phyloP scores from a whole-genome alignment of 2,888 invertebrate species.

The Syritta pipiens region DNA sequence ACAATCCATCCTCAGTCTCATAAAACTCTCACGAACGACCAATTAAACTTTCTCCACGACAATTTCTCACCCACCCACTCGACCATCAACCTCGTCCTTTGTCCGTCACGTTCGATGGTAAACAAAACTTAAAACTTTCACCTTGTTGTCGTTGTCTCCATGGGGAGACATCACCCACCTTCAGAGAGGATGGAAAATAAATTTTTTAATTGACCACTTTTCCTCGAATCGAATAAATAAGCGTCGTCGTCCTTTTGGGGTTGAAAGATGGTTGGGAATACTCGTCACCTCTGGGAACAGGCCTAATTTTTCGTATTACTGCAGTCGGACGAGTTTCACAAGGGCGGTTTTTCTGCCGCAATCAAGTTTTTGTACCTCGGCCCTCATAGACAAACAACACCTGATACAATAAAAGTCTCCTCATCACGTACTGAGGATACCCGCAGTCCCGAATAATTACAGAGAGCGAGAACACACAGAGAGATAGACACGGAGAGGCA shows the following conservation, averaged over 20 bases:
- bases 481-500: background rate
- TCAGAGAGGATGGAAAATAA: too few relatives aligned
- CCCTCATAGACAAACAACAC: slow-evolving; percentile 50
- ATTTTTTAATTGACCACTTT: slow-evolving; percentile 57
- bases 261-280: background rate
- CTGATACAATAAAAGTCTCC: slow-evolving; percentile 57
- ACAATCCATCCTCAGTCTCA: too few relatives aligned
- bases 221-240: slow-evolving; percentile 50
- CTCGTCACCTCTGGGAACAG: background rate
- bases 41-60: too few relatives aligned
- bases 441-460: slow-evolving; percentile 61
- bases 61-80: too few relatives aligned
- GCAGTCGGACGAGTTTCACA: slow-evolving; percentile 22
- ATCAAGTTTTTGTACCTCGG: background rate
- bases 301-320: slow-evolving; percentile 33
- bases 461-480: slow-evolving; percentile 34
- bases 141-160: too few relatives aligned
- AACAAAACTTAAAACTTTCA: too few relatives aligned
- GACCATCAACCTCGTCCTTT: too few relatives aligned
- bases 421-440: slow-evolving; percentile 54
- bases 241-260: slow-evolving; percentile 15
- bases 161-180: too few relatives aligned
- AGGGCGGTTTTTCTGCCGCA: slow-evolving; percentile 7
- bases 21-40: too few relatives aligned
- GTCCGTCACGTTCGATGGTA: too few relatives aligned